Conservation (phyloP, 1,140 invertebrate species). For the Drosophila azteca region DNA sequence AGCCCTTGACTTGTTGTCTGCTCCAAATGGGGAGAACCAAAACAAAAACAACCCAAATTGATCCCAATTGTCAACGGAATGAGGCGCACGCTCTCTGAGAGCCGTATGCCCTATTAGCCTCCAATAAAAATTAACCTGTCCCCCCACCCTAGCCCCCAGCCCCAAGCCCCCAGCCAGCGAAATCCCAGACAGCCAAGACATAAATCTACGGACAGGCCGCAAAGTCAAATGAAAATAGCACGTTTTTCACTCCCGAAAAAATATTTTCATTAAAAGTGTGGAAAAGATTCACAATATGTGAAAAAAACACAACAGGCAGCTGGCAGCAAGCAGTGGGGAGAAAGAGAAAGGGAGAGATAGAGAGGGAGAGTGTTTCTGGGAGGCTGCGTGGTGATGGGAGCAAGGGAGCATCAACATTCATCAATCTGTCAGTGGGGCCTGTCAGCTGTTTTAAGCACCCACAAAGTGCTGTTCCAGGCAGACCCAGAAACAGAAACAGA, state of each 20-base stretch:
- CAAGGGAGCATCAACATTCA: conserved; percentile 71
- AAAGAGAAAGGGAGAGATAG: conserved; percentile 5
- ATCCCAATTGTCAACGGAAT: conserved; percentile 68
- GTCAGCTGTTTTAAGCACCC: conserved; percentile 81
- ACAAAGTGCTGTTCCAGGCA: conserved; percentile 69
- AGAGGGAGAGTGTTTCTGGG: conserved; percentile 1
- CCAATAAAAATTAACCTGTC: conserved; percentile 61
- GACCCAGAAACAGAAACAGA: conserved; percentile 25
- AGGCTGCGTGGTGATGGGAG: conserved; percentile 4
- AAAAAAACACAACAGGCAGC: conserved; percentile 13
- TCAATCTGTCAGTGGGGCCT: conserved; percentile 81
- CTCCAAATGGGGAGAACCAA: not conserved
- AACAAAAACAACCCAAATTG: conserved; percentile 28
- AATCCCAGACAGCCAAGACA: conserved; percentile 41
- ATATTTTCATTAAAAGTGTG: conserved; percentile 78
- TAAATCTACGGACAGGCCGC: conserved; percentile 61
- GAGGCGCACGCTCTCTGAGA: conserved; percentile 26
- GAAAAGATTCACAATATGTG: conserved; percentile 48
- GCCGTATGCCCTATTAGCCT: conserved; percentile 50
- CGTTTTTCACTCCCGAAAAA: conserved; percentile 44
- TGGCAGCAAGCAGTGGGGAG: conserved; percentile 5
- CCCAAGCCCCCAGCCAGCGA: conserved; percentile 12
- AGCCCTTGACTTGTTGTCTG: not conserved
- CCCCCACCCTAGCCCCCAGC: conserved; percentile 4
- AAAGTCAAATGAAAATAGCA: conserved; percentile 72